Evolutionary conservation across 2,797 vertebrate species (phyloP).

Genomic region (Pangasius macronema): DNA sequence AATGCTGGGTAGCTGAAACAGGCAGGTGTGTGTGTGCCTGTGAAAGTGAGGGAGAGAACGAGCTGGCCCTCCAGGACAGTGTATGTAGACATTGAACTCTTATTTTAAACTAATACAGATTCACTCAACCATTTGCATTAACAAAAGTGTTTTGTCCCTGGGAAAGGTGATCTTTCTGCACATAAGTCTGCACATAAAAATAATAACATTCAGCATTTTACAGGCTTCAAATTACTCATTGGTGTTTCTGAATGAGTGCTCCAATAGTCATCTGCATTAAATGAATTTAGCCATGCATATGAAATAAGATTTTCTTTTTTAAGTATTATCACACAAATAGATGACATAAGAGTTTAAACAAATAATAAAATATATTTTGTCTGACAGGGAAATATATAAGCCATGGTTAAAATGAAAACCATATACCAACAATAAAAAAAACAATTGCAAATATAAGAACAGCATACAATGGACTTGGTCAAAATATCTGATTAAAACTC

Average conservation of each 20-base stretch:
- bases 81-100: background rate
- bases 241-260: background rate
- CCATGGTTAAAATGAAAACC: background rate
- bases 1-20: constrained; percentile 32
- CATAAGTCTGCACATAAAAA: background rate
- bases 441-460: background rate
- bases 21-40: constrained; percentile 12
- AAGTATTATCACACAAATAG: background rate
- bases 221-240: background rate
- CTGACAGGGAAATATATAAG: background rate
- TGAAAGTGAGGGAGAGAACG: constrained; percentile 16
- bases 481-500: too few relatives aligned
- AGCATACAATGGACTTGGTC: too few relatives aligned
- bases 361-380: background rate
- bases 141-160: background rate
- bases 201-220: background rate
- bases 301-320: too few relatives aligned
- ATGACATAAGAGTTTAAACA: background rate
- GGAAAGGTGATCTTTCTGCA: background rate
- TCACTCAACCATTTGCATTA: background rate
- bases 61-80: constrained; percentile 4
- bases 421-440: background rate
- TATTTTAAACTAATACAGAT: background rate
- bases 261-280: background rate
- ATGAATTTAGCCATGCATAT: too few relatives aligned